Evolutionary conservation across 2,888 invertebrate genomes (phyloP).

Genomic region (Pyrrhia umbra): DNA sequence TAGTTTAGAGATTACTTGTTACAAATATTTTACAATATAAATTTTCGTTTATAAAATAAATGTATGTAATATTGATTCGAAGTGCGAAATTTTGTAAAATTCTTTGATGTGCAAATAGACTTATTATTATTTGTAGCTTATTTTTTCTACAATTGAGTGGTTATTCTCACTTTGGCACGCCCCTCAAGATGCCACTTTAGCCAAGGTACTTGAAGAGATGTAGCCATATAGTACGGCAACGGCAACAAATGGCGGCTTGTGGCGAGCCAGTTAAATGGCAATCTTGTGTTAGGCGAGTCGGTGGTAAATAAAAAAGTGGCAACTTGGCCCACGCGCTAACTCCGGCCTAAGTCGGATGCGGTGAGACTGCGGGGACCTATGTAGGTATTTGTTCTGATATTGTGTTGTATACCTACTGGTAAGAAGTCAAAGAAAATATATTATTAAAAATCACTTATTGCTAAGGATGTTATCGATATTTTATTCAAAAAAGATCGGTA

Average conservation of each 20-base stretch:
- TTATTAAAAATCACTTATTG: no score
- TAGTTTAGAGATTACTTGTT: no score
- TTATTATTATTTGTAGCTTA: neutral
- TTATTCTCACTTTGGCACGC: conserved; percentile 27
- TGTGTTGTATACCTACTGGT: neutral
- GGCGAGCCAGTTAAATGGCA: conserved; percentile 79
- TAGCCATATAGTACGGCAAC: conserved; percentile 54
- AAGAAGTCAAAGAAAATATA: neutral
- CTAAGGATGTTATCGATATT: no score
- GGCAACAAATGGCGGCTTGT: conserved; percentile 65
- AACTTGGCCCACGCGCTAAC: conserved; percentile 52
- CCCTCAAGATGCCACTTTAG: conserved; percentile 28
- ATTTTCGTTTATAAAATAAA: no score
- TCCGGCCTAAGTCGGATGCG: conserved; percentile 49
- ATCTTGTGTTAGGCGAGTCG: conserved; percentile 70
- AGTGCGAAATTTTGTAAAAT: no score
- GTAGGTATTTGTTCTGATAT: conserved; percentile 26
- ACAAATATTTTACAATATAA: no score
- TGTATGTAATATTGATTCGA: no score
- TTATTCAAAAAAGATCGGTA: no score
- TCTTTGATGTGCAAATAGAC: no score
- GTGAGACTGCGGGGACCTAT: conserved; percentile 40
- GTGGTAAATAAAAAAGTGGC: conserved; percentile 68
- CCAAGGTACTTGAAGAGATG: conserved; percentile 43
- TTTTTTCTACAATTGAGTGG: conserved; percentile 1